phyloP scores from a whole-genome alignment of 2,888 invertebrate genomes.

The Pammene aurita region DNA sequence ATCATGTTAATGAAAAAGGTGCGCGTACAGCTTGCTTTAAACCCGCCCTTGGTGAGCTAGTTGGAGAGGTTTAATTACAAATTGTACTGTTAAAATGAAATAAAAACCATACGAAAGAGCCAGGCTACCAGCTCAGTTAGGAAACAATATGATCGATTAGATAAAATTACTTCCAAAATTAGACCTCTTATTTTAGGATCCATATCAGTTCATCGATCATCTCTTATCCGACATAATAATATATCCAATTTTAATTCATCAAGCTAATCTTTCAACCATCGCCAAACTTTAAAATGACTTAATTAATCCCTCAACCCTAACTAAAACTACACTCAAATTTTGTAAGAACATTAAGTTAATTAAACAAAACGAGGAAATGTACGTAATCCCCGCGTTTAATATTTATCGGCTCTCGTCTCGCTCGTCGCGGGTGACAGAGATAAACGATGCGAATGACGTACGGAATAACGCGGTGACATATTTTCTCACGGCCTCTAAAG shows the following conservation, averaged over 20 bases:
- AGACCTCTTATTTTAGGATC: neutral
- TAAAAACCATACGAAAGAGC: too few species aligned
- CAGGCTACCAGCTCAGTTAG: too few species aligned
- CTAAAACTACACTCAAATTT: neutral
- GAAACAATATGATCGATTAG: neutral
- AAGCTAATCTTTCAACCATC: too few species aligned
- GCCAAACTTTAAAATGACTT: neutral
- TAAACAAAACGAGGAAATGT: neutral
- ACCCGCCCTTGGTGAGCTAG: too few species aligned
- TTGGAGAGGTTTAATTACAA: too few species aligned
- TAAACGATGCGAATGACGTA: conserved; percentile 20
- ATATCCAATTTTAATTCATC: neutral
- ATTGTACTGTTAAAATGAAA: too few species aligned
- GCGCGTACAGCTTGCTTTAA: too few species aligned
- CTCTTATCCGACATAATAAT: too few species aligned
- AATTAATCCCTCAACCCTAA: neutral
- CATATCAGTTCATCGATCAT: too few species aligned
- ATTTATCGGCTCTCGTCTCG: conserved; percentile 18
- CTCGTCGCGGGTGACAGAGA: conserved; percentile 12
- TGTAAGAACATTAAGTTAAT: neutral
- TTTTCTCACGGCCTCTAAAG: conserved; percentile 15
- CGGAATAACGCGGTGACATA: conserved; percentile 17
- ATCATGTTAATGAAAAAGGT: too few species aligned
- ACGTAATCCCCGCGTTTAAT: conserved; percentile 5
- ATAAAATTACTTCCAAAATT: neutral